Base-by-base conservation (phyloP, 2,797 vertebrate genomes). In the Xyrichtys novacula region DNA sequence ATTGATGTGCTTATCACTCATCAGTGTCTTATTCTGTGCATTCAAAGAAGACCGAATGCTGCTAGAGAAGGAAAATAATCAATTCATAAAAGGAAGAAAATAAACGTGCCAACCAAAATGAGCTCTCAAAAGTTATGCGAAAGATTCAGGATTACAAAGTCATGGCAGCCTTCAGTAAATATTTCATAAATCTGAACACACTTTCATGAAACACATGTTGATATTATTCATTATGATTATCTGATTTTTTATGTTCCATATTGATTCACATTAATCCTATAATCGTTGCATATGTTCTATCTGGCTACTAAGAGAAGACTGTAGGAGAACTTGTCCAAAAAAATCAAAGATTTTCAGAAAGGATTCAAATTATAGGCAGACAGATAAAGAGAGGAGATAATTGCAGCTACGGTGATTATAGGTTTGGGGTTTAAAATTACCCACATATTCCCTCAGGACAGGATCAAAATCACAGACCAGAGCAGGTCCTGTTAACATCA, bases 1-100 rank as follows among this genome's bases (percentile, higher is more conserved):
- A 32, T 54, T 44, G 40, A 14, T 38, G 48, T 9, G 38, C 29
- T 50, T 38, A 55, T 67, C 44, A 19, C 26, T 65, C 40, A 38
- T 23, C 17, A 9, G 14, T 20, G 32, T 31, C 25, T 49, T 5
- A 42, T 40, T 48, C 6, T 25, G 16, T 17, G 22, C 16, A 54
- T 2, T 11, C 6, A 1, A 3, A 2, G 10, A 8, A 20, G 12
- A 23, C 3, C 17, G 6, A 29, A 19, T 0, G 10, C 5, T n/a
- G n/a, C n/a, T n/a, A 31, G 44, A 22, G 4, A 19, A 31, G 17
- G 32, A 38, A 1, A 23, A 40, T 2, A 22, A 38, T 9, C 4
- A 14, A 1, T 20, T 22, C 20, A 1, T 20, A 4, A 11, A 5
- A 2, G 16, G 1, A 39, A 42, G 42, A 10, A 26, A 16, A 29